phyloP scores from a whole-genome alignment of 1,140 invertebrate species.

The Euwallacea fornicatus region DNA sequence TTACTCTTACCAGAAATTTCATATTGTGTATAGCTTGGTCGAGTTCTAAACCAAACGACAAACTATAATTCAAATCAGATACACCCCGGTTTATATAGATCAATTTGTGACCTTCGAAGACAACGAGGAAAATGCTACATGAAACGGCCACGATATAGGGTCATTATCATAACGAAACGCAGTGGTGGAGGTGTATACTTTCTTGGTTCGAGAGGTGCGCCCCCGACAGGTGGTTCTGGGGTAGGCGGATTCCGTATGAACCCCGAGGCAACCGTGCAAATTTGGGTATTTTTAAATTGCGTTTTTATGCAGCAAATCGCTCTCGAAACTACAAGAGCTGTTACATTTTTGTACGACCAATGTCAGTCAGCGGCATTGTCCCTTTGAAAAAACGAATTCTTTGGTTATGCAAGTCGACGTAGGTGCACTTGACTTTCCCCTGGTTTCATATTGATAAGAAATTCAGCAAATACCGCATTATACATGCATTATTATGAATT shows the following conservation, averaged over 20 bases:
- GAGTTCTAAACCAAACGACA: conserved; percentile 27
- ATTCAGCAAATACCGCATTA: too few relatives aligned
- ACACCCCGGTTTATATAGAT: conserved; percentile 38
- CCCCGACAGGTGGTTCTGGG: conserved; percentile 15
- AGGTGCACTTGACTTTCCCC: too few relatives aligned
- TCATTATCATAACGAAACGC: conserved; percentile 38
- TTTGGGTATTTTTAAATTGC: too few relatives aligned
- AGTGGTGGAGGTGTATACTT: conserved; percentile 35
- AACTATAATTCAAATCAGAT: conserved; percentile 33
- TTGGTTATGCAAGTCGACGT: too few relatives aligned
- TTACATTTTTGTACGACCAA: too few relatives aligned
- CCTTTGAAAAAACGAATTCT: too few relatives aligned
- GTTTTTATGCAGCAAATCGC: too few relatives aligned
- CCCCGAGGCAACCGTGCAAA: too few relatives aligned
- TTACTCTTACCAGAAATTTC: conserved; percentile 35
- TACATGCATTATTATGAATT: too few relatives aligned
- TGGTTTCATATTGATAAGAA: too few relatives aligned
- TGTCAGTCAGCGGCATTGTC: too few relatives aligned
- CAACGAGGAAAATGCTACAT: conserved; percentile 39
- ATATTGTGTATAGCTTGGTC: conserved; percentile 26
- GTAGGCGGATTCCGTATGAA: not conserved
- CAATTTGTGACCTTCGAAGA: conserved; percentile 36
- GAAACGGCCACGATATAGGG: conserved; percentile 33
- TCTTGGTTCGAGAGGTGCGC: conserved; percentile 22
- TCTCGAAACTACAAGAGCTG: too few relatives aligned